Conservation (phyloP, 2,888 invertebrate genomes). For the Phlogophora meticulosa region DNA sequence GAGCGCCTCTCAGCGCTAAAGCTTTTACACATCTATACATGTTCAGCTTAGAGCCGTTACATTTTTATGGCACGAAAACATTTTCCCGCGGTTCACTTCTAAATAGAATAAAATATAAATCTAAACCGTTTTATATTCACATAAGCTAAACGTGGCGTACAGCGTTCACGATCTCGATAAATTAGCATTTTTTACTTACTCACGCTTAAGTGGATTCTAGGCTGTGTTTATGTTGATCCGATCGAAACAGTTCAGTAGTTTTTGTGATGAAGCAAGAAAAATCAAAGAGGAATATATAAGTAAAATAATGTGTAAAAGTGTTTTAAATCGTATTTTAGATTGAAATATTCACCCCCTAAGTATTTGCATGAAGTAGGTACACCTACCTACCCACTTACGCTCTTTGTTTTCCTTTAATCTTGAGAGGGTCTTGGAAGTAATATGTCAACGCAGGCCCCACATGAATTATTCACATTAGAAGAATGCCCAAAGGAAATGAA, state of each 20-base stretch:
- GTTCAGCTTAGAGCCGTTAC: constrained; percentile 61
- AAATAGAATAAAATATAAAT: constrained; percentile 50
- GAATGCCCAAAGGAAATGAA: constrained; percentile 76
- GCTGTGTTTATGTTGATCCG: constrained; percentile 46
- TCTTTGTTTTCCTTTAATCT: constrained; percentile 79
- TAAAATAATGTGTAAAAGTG: constrained; percentile 44
- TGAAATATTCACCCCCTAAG: constrained; percentile 65
- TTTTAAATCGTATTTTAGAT: constrained; percentile 53
- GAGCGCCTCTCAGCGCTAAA: constrained; percentile 55
- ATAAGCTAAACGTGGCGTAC: constrained; percentile 42
- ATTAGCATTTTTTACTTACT: constrained; percentile 47
- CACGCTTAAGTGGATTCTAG: constrained; percentile 28
- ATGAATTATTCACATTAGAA: constrained; percentile 83
- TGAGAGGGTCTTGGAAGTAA: constrained; percentile 76
- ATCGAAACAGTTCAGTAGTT: constrained; percentile 35
- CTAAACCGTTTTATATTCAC: constrained; percentile 49
- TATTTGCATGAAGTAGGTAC: constrained; percentile 63
- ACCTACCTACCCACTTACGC: constrained; percentile 57
- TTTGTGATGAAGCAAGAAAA: constrained; percentile 35
- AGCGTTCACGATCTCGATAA: constrained; percentile 51
- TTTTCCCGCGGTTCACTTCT: constrained; percentile 59
- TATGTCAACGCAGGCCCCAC: constrained; percentile 78
- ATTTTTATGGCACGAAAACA: constrained; percentile 59
- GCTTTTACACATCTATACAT: constrained; percentile 62
- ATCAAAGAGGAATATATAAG: constrained; percentile 38